Evolutionary conservation across 2,113 vertebrate species (phyloP).

Genomic region (Mus musculus): GRCm39 chr17:48701501-48702000

Average conservation of each 20-base stretch:
- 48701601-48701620: background rate
- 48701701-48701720: background rate
- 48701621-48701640: conserved; percentile 18
- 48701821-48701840: too few relatives aligned
- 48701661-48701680: background rate
- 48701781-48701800: background rate
- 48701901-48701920: background rate
- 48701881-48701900: background rate
- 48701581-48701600: background rate
- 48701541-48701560: background rate
- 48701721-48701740: background rate
- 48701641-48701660: background rate
- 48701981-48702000: background rate
- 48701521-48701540: background rate
- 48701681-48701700: background rate
- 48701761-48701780: background rate
- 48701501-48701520: background rate
- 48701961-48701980: background rate
- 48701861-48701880: background rate
- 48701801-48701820: background rate
- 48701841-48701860: background rate
- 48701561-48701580: background rate
- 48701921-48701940: background rate
- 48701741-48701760: background rate
- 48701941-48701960: background rate